Evolutionary conservation across 1,140 invertebrate genomes (phyloP), one percentile per base, ranked within the genome.

Genomic region (Drosophila sproati): DNA sequence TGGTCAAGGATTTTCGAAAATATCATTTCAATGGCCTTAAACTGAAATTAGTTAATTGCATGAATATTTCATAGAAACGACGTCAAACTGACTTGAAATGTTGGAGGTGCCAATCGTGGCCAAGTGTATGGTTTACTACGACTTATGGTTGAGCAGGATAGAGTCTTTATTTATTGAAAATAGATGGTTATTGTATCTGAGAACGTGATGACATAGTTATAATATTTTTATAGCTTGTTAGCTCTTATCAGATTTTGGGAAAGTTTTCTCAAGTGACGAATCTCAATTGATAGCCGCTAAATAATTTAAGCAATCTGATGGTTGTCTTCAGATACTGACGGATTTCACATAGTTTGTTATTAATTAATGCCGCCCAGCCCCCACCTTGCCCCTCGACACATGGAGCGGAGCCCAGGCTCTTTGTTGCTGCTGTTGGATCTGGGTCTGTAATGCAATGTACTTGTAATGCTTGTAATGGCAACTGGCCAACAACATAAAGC

Each of bases 371-470:
- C 28, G 6, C 37, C 12, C 20, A 48, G 41, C 10, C 34, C 45
- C 12, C 56, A 69, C n/a, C 50, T 12, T 12, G 12, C 12, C 12
- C 12, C 12, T 12, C 12, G 12, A 0, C 12, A 69, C 61, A 62
- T 69, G 57, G 72, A 70, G 72, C 72, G 57, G 72, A 74, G 69
- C 64, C 35, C 48, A 59, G 41, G 8, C 37, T 41, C 7, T 41
- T 41, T 41, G 5, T 41, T 8, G 37, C 7, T 39, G 7, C 7
- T 39, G 2, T 43, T 60, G 57, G 28, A 45, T 41, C 37, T 8
- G 12, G 12, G 12, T 0, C 12, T 12, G 12, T 12, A 12, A 12
- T 12, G 0, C 12, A 12, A 12, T 12, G 12, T 12, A 12, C 12
- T 12, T 12, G 12, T 12, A 12, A 12, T 12, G 12, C 12, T 12